A percentile compares a stretch with the other conserved stretches of the same genome.
phyloP scores from a whole-genome alignment of 2,888 invertebrate species.

The Pinctada fucata region DNA sequence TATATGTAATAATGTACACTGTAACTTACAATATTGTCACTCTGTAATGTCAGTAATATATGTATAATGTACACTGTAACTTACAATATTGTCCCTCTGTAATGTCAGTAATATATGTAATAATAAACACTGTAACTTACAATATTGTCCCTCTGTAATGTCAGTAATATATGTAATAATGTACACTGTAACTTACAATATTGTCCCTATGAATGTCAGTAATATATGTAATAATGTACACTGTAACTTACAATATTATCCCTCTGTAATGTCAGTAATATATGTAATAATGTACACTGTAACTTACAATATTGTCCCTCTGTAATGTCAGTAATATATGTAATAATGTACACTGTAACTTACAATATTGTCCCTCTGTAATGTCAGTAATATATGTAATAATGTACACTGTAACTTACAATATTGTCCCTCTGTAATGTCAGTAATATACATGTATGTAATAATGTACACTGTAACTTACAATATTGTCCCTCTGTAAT shows the following conservation, averaged over 20 bases:
- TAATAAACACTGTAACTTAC: too few species aligned
- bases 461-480: too few species aligned
- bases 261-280: slow-evolving; percentile 57
- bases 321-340: slow-evolving; percentile 60
- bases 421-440: slow-evolving; percentile 47
- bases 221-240: slow-evolving; percentile 41
- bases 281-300: background rate
- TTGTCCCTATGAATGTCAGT: slow-evolving; percentile 51
- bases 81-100: slow-evolving; percentile 32
- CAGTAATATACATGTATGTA: slow-evolving; percentile 57
- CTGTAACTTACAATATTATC: background rate
- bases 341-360: too few species aligned
- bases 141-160: slow-evolving; percentile 44
- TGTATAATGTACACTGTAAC: too few species aligned
- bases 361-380: slow-evolving; percentile 40
- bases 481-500: slow-evolving; percentile 41
- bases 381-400: slow-evolving; percentile 54
- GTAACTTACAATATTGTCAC: background rate
- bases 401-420: too few species aligned
- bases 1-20: slow-evolving; percentile 24
- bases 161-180: slow-evolving; percentile 51
- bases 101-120: slow-evolving; percentile 57
- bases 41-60: slow-evolving; percentile 57
- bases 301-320: slow-evolving; percentile 7
- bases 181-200: background rate